Percentiles rank a stretch among this genome's conserved stretches.
Conservation (phyloP, 2,888 invertebrate species). For the Scaeva pyrastri region DNA sequence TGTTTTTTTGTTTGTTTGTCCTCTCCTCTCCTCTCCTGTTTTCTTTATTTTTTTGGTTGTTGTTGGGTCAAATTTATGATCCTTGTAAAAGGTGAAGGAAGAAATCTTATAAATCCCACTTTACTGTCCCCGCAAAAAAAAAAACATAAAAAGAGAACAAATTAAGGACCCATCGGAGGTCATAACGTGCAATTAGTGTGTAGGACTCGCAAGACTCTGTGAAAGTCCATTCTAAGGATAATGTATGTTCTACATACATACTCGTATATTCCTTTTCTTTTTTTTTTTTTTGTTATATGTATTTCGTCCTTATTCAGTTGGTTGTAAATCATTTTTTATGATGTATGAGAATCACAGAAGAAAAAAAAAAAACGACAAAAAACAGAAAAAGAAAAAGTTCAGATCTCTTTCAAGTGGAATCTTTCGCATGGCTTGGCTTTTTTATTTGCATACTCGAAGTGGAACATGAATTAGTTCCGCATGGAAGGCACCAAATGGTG, state of each 20-base stretch:
- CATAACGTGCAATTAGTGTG: slow-evolving; percentile 68
- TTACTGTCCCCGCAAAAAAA: slow-evolving; percentile 9
- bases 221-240: slow-evolving; percentile 37
- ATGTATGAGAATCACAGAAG: slow-evolving; percentile 11
- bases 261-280: not conserved
- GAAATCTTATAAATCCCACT: slow-evolving; percentile 55
- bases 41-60: slow-evolving; percentile 6
- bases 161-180: slow-evolving; percentile 71
- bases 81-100: slow-evolving; percentile 51
- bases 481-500: slow-evolving; percentile 68
- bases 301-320: slow-evolving; percentile 39
- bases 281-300: slow-evolving; percentile 5
- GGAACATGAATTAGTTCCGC: slow-evolving; percentile 68
- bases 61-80: slow-evolving; percentile 59
- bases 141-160: slow-evolving; percentile 31
- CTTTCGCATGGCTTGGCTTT: slow-evolving; percentile 62
- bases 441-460: slow-evolving; percentile 62
- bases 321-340: slow-evolving; percentile 74
- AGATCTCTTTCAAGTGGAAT: slow-evolving; percentile 54
- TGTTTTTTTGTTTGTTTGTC: slow-evolving; percentile 14
- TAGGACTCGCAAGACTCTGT: slow-evolving; percentile 21
- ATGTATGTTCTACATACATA: not conserved
- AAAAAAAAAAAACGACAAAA: slow-evolving; percentile 3
- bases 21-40: no score
- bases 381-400: slow-evolving; percentile 39